Evolutionary conservation across 1,140 invertebrate genomes (phyloP).

Genomic region (Drosophila busckii): DNA sequence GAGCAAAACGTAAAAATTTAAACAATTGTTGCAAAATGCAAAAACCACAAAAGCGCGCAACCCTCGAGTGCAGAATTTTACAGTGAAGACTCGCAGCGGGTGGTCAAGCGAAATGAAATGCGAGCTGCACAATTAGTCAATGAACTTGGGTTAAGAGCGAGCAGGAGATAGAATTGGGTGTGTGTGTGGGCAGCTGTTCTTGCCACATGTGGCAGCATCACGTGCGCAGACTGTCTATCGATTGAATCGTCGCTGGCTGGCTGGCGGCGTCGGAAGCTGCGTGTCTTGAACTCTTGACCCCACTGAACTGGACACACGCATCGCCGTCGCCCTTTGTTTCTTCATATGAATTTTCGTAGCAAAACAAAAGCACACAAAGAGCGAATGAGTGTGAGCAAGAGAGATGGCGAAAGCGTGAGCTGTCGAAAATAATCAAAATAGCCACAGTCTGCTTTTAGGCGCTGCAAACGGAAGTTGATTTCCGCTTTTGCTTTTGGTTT

Average conservation of each 20-base stretch:
- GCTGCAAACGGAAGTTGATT: conserved; percentile 18
- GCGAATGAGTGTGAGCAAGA: neutral
- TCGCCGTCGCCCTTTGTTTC: conserved; percentile 39
- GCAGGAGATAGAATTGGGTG: neutral
- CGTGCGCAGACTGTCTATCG: conserved; percentile 73
- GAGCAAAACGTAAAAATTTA: conserved; percentile 14
- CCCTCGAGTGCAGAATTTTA: conserved; percentile 3
- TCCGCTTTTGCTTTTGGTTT: too few species aligned
- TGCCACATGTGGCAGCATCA: conserved; percentile 42
- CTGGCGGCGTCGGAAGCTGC: conserved; percentile 60
- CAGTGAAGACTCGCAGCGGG: conserved; percentile 1
- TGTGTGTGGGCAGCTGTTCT: conserved; percentile 3
- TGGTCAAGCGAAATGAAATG: conserved; percentile 5
- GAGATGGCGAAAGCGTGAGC: conserved; percentile 25
- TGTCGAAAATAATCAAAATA: conserved; percentile 24
- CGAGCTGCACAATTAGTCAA: conserved; percentile 69
- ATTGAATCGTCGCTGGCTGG: conserved; percentile 53
- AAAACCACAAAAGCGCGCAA: conserved; percentile 51
- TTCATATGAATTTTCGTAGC: conserved; percentile 57
- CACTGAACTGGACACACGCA: conserved; percentile 12
- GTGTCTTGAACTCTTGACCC: conserved; percentile 74
- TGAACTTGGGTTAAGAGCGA: conserved; percentile 53
- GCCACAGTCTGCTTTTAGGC: conserved; percentile 21
- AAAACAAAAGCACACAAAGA: conserved; percentile 50
- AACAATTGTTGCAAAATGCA: conserved; percentile 50